phyloP scores from a whole-genome alignment of 30 jellyfish, hydroid and myxozoan species.

The Hydractinia echinata region DNA sequence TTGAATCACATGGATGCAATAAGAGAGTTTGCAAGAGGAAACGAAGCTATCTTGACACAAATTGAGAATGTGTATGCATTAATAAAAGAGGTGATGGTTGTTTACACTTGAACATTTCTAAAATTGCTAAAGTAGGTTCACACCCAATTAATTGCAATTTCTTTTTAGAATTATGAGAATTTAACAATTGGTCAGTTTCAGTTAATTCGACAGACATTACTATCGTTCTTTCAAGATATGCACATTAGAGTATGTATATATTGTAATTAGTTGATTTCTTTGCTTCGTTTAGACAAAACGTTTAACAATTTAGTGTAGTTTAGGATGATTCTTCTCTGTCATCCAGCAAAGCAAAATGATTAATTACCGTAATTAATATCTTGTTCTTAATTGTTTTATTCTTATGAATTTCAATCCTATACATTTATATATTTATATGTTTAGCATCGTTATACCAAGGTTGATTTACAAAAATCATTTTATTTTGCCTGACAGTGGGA shows the following conservation, averaged over 20 bases:
- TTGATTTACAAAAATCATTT: no score
- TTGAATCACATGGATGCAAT: conserved; percentile 96
- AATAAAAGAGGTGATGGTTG: conserved; percentile 53
- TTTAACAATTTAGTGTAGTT: no score
- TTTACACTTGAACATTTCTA: no score
- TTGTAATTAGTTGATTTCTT: neutral
- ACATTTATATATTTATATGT: no score
- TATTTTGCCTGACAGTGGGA: no score
- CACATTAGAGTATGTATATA: conserved; percentile 70
- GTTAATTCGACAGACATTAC: conserved; percentile 70
- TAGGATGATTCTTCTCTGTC: no score
- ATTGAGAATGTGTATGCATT: conserved; percentile 81
- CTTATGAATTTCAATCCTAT: neutral
- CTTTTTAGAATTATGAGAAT: conserved; percentile 54
- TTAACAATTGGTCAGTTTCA: conserved; percentile 87
- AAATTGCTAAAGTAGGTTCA: no score
- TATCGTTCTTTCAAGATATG: conserved; percentile 86
- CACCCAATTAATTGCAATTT: neutral
- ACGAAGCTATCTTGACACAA: conserved; percentile 53
- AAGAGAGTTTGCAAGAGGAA: conserved; percentile 73
- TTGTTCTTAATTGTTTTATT: no score
- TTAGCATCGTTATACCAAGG: no score
- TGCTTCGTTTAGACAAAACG: neutral
- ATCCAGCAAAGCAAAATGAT: no score
- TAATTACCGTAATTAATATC: no score